These are phyloP conservation scores for Phragmatobia fuliginosa DNA, from an alignment of 2,888 invertebrate genomes.

Conservation along the genomic window DNA sequence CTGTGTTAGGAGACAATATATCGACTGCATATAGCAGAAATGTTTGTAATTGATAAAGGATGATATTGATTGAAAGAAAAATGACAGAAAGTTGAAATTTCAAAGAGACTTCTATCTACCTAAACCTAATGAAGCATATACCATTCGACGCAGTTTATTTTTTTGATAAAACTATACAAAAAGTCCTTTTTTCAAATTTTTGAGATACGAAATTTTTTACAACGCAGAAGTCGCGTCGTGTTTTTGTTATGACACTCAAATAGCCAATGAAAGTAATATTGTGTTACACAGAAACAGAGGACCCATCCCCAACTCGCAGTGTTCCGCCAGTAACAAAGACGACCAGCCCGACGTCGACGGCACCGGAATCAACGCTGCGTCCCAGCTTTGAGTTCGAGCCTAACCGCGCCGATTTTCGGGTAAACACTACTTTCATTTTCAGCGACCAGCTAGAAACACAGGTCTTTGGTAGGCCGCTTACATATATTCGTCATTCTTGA, in stretches of 20 bases:
- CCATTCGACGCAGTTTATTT: too few species aligned
- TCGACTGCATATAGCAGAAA: too few species aligned
- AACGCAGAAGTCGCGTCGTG: neutral
- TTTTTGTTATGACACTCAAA: neutral
- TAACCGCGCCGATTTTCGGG: slow-evolving; percentile 75
- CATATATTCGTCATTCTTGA: too few species aligned
- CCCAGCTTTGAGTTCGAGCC: slow-evolving; percentile 67
- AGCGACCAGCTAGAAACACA: neutral
- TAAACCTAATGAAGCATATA: too few species aligned
- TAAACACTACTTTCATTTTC: slow-evolving; percentile 27
- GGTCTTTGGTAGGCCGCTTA: neutral
- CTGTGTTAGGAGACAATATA: too few species aligned
- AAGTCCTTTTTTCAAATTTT: too few species aligned
- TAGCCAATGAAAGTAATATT: neutral
- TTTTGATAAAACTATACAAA: too few species aligned
- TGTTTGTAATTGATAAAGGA: too few species aligned
- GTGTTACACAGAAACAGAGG: neutral
- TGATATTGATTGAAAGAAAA: too few species aligned
- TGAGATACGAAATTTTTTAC: too few species aligned
- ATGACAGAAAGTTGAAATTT: too few species aligned
- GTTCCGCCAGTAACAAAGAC: neutral
- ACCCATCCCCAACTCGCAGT: neutral
- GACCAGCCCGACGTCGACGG: neutral
- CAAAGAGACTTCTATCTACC: too few species aligned
- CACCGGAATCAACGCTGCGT: neutral